A percentile compares a stretch with the other conserved stretches of the same genome.
Conservation (phyloP, 1,140 invertebrate species). For the Atta cephalotes region DNA sequence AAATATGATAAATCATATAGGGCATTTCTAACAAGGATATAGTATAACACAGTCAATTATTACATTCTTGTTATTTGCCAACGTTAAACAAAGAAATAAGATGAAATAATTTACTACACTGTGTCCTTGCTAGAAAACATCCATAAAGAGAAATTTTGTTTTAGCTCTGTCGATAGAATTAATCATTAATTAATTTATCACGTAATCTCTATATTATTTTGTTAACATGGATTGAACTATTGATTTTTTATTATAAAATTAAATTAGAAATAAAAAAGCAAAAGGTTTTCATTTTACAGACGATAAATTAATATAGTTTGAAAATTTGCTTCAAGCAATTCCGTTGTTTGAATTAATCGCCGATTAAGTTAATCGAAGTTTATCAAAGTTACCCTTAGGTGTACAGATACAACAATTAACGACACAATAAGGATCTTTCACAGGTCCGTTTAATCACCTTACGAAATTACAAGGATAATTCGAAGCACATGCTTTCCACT, state of each 20-base stretch:
- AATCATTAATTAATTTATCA: background rate
- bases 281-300: background rate
- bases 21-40: too few species aligned
- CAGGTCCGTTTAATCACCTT: constrained; percentile 76
- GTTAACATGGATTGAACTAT: background rate
- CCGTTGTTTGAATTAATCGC: background rate
- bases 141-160: background rate
- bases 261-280: too few species aligned
- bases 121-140: too few species aligned
- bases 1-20: background rate
- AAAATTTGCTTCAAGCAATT: constrained; percentile 7
- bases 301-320: background rate
- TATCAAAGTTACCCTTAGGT: background rate
- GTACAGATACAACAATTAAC: background rate
- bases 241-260: background rate
- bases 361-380: constrained; percentile 26
- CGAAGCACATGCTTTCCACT: constrained; percentile 74
- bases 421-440: constrained; percentile 53
- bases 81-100: too few species aligned
- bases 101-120: too few species aligned
- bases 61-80: too few species aligned
- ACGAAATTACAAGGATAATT: constrained; percentile 77
- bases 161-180: background rate
- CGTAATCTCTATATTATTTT: background rate
- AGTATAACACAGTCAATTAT: too few species aligned